These are phyloP conservation scores for Bostrychus sinensis DNA, from an alignment of 2,113 vertebrate genomes.

Conservation along the genomic window DNA sequence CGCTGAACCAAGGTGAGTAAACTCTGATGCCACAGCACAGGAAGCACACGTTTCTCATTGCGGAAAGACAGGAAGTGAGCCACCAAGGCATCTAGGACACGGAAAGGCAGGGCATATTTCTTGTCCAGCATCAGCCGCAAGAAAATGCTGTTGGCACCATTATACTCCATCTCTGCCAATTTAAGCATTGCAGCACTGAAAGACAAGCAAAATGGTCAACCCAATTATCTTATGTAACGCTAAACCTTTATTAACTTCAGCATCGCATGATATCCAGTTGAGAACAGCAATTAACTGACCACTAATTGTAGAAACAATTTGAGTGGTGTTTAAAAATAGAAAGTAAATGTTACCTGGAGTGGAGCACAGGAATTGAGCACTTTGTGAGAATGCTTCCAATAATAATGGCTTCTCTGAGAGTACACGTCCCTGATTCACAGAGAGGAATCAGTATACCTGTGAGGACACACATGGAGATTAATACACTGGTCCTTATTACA, in stretches of 20 bases:
- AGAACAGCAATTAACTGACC: neutral
- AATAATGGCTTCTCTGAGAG: constrained; percentile 93
- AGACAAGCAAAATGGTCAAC: constrained; percentile 5
- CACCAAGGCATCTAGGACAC: constrained; percentile 94
- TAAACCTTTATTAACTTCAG: neutral
- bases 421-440: constrained; percentile 96
- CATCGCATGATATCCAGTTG: neutral
- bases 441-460: constrained; percentile 94
- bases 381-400: constrained; percentile 95
- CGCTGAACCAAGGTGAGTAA: constrained; percentile 92
- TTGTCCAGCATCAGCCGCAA: constrained; percentile 94
- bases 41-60: constrained; percentile 84
- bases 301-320: neutral
- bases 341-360: constrained; percentile 87
- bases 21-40: constrained; percentile 97
- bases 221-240: constrained; percentile 32
- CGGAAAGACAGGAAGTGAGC: constrained; percentile 96
- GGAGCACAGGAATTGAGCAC: constrained; percentile 95
- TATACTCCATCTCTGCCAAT: constrained; percentile 96
- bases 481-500: neutral
- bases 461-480: neutral
- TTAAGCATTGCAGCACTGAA: constrained; percentile 94
- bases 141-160: constrained; percentile 96
- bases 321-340: neutral
- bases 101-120: constrained; percentile 97